Conservation (phyloP, 2,113 vertebrate species). For the Apodemus sylvaticus region DNA sequence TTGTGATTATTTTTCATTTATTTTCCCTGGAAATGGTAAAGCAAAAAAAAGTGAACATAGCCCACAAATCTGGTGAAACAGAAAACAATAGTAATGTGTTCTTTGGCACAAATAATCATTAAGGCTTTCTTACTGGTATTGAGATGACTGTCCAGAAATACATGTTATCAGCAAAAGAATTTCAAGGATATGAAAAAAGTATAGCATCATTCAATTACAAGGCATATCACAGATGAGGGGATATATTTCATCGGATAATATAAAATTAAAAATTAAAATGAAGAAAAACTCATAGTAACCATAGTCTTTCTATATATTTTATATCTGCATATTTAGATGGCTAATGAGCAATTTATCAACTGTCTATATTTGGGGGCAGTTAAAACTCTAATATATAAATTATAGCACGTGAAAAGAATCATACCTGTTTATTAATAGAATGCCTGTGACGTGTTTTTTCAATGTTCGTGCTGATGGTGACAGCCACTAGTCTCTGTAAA, state of each 20-base stretch:
- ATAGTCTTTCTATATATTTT: not conserved
- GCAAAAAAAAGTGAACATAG: not conserved
- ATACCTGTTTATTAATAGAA: not conserved
- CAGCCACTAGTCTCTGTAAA: not conserved
- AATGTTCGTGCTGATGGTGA: not conserved
- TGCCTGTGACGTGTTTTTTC: not conserved
- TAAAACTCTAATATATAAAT: not conserved
- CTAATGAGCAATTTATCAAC: not conserved
- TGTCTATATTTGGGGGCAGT: not conserved
- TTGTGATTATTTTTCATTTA: slow-evolving; percentile 56
- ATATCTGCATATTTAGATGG: not conserved
- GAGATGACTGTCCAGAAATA: not conserved
- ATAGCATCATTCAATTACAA: not conserved
- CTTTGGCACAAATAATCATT: not conserved
- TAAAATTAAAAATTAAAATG: not conserved
- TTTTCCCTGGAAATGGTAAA: not conserved
- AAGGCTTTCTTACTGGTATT: not conserved
- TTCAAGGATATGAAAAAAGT: not conserved
- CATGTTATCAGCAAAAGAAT: not conserved
- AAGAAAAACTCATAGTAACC: not conserved
- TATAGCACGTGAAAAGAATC: not conserved
- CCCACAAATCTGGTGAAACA: not conserved
- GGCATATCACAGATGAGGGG: not conserved
- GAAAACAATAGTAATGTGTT: not conserved
- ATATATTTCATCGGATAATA: not conserved